Evolutionary conservation across 1,140 invertebrate species (phyloP), one percentile per base, ranked within the genome.

Genomic region (Acyrthosiphon pisum): DNA sequence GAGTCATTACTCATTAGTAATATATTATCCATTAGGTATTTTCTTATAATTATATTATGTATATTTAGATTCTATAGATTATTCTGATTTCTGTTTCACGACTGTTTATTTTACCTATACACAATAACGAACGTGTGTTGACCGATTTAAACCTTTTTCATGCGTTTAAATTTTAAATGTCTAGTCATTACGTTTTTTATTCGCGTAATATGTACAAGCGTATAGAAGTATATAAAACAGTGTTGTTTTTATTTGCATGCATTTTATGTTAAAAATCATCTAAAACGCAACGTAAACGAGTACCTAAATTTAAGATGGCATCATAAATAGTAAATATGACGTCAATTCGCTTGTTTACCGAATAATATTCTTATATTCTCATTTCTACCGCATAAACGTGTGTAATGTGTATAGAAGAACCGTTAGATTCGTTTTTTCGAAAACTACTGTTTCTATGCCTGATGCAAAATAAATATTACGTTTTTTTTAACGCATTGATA

Each of bases 221-320:
- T 11, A 41, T 41, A 26, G 30, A 46, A 86, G 11, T 86, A 46
- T 88, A 56, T 41, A 89, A 53, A 56, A 53, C 48, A 50, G 35
- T 20, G 35, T 89, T 35, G 46, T 88, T 50, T 89, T 89, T 89
- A 89, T 89, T 53, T 35, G 87, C 35, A 8, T 53, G 48, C 44
- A 89, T 89, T 89, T 53, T 53, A 9, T 11, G 9, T 35, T 89
- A 56, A 89, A 89, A 56, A 89, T 23, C 48, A 89, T 89, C 41
- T 53, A 35, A 53, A 89, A 89, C 48, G 7, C 87, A 50, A 89
- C 50, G 50, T 89, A 35, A 37, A 41, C n/a, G 46, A 88, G 87
- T 88, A 88, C 60, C 60, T 76, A 88, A 48, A 88, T 88, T 35
- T 18, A 48, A 89, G 41, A 89, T 56, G 48, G 88, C 48, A 89